A percentile compares a stretch with the other conserved stretches of the same genome.
These are phyloP conservation scores for Tetraodon nigroviridis DNA, from an alignment of 2,113 vertebrate species.

Conservation along the genomic window DNA sequence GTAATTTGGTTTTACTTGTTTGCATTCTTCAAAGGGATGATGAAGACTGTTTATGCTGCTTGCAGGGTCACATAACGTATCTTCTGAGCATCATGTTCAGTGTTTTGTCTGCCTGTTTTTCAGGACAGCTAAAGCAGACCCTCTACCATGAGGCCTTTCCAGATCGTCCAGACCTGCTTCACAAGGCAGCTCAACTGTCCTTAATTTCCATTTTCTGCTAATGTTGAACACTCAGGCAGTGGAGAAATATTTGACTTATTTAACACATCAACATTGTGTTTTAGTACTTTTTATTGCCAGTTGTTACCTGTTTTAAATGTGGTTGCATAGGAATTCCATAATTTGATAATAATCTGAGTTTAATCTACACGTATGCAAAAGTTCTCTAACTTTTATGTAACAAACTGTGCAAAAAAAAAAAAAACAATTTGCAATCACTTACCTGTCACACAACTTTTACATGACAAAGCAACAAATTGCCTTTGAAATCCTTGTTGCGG, in stretches of 20 bases:
- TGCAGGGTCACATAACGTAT: too few species aligned
- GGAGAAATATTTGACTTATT: too few species aligned
- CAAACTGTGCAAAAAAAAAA: slow-evolving; percentile 43
- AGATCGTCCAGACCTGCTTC: too few species aligned
- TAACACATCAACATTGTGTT: too few species aligned
- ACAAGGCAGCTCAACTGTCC: too few species aligned
- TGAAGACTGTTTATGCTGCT: neutral
- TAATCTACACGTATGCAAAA: neutral
- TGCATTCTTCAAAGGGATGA: slow-evolving; percentile 27
- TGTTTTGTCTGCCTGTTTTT: too few species aligned
- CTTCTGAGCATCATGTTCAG: too few species aligned
- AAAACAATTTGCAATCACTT: slow-evolving; percentile 57
- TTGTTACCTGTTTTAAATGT: slow-evolving; percentile 2
- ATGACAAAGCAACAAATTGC: slow-evolving; percentile 73
- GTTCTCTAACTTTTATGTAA: neutral
- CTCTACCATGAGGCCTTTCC: too few species aligned
- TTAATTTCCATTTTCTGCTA: too few species aligned
- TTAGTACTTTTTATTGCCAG: too few species aligned
- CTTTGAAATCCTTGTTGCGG: slow-evolving; percentile 66
- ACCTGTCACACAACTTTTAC: slow-evolving; percentile 56
- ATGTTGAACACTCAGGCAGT: too few species aligned
- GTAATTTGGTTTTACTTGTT: slow-evolving; percentile 52
- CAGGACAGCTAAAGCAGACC: too few species aligned
- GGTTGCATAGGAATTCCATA: slow-evolving; percentile 37
- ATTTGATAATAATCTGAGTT: slow-evolving; percentile 32